These are phyloP conservation scores for Onychomys leucogaster DNA, from an alignment of 2,797 vertebrate genomes.

Conservation along the genomic window DNA sequence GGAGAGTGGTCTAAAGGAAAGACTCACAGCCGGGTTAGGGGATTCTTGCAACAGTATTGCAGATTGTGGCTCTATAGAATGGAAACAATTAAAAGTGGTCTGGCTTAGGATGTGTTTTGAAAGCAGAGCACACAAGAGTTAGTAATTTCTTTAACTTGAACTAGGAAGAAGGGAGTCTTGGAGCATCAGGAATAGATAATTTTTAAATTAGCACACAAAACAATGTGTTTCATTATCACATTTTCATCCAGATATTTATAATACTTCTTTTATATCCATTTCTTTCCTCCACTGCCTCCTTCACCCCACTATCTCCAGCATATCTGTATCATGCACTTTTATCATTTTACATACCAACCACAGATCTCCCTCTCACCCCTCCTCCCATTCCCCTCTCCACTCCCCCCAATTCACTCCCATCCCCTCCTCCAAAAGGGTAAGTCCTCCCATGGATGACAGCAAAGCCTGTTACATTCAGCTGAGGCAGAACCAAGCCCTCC, in stretches of 20 bases:
- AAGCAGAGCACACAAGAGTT: neutral
- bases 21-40: neutral
- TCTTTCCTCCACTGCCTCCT: neutral
- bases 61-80: neutral
- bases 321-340: neutral
- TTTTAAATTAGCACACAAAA: neutral
- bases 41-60: neutral
- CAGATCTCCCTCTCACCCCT: no score
- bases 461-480: no score
- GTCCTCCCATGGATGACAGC: no score
- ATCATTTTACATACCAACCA: no score
- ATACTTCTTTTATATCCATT: neutral
- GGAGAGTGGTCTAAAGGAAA: no score
- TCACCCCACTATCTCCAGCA: fast-evolving
- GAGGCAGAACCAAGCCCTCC: no score
- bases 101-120: no score
- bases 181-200: neutral
- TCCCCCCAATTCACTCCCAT: no score
- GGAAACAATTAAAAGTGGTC: neutral
- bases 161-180: neutral
- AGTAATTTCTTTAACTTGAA: neutral
- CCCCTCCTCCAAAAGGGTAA: no score
- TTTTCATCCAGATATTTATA: neutral
- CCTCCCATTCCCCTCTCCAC: no score
- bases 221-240: neutral